Percentiles rank a stretch among this genome's conserved stretches.
Evolutionary conservation across 2,797 vertebrate species (phyloP).

Genomic region (Dendrocincla tyrannina): DNA sequence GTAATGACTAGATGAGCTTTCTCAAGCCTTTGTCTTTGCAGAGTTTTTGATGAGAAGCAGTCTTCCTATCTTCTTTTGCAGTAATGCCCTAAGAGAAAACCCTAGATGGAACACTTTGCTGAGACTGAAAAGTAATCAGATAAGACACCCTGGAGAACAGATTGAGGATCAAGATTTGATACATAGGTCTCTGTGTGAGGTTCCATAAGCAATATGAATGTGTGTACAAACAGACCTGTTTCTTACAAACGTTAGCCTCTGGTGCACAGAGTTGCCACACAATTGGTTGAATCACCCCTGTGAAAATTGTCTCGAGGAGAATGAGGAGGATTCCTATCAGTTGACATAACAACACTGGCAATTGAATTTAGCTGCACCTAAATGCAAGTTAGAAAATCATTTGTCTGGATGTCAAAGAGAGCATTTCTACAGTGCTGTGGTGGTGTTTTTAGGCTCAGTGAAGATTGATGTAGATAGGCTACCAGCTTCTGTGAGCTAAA

Average conservation of each 20-base stretch:
- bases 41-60: background rate
- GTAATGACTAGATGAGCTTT: background rate
- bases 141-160: background rate
- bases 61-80: background rate
- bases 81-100: background rate
- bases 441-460: background rate
- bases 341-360: background rate
- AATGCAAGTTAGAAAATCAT: background rate
- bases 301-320: background rate
- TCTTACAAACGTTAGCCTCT: background rate
- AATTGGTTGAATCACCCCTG: background rate
- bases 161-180: background rate
- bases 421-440: background rate
- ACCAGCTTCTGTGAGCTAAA: background rate
- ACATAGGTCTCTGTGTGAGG: background rate
- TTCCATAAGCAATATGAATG: background rate
- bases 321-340: background rate
- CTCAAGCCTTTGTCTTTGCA: background rate
- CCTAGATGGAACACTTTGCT: background rate
- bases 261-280: accelerated
- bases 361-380: background rate
- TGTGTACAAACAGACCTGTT: background rate
- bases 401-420: background rate
- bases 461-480: background rate
- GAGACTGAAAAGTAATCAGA: background rate